Base-by-base conservation (phyloP, 2,888 invertebrate genomes). In the Brenthis hecate region DNA sequence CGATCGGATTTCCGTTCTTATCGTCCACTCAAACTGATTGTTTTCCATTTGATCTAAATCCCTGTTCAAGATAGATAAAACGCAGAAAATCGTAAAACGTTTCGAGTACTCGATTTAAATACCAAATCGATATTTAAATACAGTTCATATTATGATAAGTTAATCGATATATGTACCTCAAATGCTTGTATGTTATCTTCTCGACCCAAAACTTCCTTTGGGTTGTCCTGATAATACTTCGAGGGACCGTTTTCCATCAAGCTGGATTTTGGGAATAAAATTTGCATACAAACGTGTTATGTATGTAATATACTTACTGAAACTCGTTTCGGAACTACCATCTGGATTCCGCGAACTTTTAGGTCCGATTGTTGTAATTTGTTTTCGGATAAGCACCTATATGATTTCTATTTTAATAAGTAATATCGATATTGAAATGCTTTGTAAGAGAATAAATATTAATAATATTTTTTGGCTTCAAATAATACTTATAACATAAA, bases 251-350 rank as follows among this genome's bases (percentile, higher is more conserved):
- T 88, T 87, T 89, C 88, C 88, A 86, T 89, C 87, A 85, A 83
- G 77, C 74, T 80, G 86, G 88, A 88, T 89, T 91, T 86, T 71
- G 83, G 82, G 84, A 84, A 87, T 89, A 84, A 87, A 86, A 91
- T 91, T 91, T 86, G 81, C 91, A 91, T 91, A 88, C 83, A 89
- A 89, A 89, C 87, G 85, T 86, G 85, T 85, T 87, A 85, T 85
- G 80, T 84, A 80, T 81, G 82, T 85, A 85, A 87, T 87, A 82
- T 77, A 73, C 73, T 72, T 79, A 79, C 78, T 74, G 80, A 80
- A 83, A 83, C 84, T 84, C 82, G 80, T 80, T 85, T 79, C 76
- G 77, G 78, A 84, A 84, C 83, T 85, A 84, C 76, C 80, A 66
- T 68, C 66, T 62, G 69, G 65, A 65, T 62, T 65, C 47, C 36